Evolutionary conservation across 2,888 invertebrate genomes (phyloP), one percentile per base, ranked within the genome.

Genomic region (Pseudococcus longispinus): DNA sequence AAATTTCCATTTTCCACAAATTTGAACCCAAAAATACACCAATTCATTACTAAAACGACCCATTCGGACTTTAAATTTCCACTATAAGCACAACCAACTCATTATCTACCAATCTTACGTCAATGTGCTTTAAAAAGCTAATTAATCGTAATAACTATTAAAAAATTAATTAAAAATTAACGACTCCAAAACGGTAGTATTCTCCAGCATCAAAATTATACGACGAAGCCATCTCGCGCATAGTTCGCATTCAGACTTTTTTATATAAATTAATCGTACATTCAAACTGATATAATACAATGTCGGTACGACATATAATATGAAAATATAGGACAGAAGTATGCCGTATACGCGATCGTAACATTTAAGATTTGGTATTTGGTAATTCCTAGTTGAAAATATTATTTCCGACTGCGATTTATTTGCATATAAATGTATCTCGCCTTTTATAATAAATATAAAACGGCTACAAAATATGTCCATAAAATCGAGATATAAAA

Each of bases 351-450:
- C 8, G 37, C 42, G 42, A 80, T 80, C 20, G 77, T 42, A 80
- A 37, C 77, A 80, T 80, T 80, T 80, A 80, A 80, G 77, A 80
- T 80, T 80, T 42, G 37, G 77, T 80, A 80, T 80, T 80, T 80
- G 77, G 77, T 42, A 80, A 80, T 80, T 80, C 51, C 60, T 80
- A 44, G 77, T 20, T n/a, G 51, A 86, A 86, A 86, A 86, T 86
- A 86, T 86, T 86, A 86, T 86, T 86, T 86, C 86, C 86, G 77
- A 77, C 29, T 80, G 46, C 86, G 80, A 74, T 86, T 77, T 86
- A 86, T 86, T 86, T 86, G 86, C 86, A 86, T 86, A 86, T 77
- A 86, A 86, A 86, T 86, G 86, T 86, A 80, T 86, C 86, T 51
- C 86, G 80, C 86, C 77, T 80, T 74, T 55, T 51, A 86, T 85